Evolutionary conservation across 2,888 invertebrate genomes (phyloP).

Genomic region (Ephialtes manifestator): DNA sequence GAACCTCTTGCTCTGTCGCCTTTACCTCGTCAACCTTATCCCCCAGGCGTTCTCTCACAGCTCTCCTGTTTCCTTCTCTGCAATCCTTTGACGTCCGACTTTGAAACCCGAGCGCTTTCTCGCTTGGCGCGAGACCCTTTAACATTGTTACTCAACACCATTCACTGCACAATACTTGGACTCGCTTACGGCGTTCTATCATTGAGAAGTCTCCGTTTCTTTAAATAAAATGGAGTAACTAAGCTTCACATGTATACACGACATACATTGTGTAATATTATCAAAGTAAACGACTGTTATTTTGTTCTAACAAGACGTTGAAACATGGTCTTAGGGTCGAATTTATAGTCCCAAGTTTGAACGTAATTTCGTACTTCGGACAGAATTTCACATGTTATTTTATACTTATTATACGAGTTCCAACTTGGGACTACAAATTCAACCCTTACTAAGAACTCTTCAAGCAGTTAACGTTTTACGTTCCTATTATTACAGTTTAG

Average conservation of each 20-base stretch:
- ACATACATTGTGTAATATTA: not conserved
- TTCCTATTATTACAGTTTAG: too few species aligned
- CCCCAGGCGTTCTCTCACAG: not conserved
- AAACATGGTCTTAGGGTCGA: not conserved
- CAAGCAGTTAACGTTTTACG: too few species aligned
- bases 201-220: not conserved
- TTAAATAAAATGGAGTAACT: conserved; percentile 1
- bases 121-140: conserved; percentile 2
- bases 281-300: too few species aligned
- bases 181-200: not conserved
- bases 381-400: too few species aligned
- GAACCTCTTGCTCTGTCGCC: conserved; percentile 14
- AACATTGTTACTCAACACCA: not conserved
- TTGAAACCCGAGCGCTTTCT: conserved; percentile 37
- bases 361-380: too few species aligned
- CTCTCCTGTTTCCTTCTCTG: conserved; percentile 18
- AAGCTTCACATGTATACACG: conserved; percentile 1
- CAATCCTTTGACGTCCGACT: conserved; percentile 51
- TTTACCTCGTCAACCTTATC: not conserved
- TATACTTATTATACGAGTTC: too few species aligned
- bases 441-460: too few species aligned
- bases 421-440: too few species aligned
- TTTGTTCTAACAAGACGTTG: not conserved
- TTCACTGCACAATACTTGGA: not conserved
- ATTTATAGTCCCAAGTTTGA: too few species aligned